Evolutionary conservation across 1,140 invertebrate genomes (phyloP), one percentile per base, ranked within the genome.

Genomic region (Hylaeus anthracinus): DNA sequence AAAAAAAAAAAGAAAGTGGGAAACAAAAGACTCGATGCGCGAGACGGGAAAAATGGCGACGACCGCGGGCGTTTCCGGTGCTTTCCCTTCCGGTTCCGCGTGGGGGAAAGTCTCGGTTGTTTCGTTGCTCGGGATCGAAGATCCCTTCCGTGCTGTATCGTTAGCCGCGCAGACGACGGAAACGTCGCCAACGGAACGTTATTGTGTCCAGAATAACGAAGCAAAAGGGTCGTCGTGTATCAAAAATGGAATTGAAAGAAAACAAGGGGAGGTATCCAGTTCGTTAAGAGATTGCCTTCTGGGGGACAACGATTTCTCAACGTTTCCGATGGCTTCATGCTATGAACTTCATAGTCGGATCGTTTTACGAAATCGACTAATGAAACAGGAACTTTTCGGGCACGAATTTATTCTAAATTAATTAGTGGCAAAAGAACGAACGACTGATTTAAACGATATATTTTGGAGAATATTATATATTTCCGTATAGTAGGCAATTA

Each of bases 61-160:
- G 45, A 72, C 60, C 45, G 39, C 61, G 12, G 72, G n/a, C 48
- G 45, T n/a, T 53, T 71, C 67, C 48, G 67, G n/a, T 41, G n/a
- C 71, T 26, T 69, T 48, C 9, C 5, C 15, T 41, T 51, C 58
- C 48, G 56, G 58, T 65, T 48, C 12, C 39, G 63, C 39, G 45
- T 48, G 45, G 45, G 51, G 43, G 43, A 45, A 5, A 3, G 10
- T 51, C 51, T 51, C 5, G 5, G 45, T 51, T 77, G 66, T 82
- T 82, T 77, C 70, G 58, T 58, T 55, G 79, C 66, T 82, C 82
- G 56, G 63, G 74, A 64, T 76, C 83, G 71, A 76, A 71, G 71
- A 61, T 81, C 79, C 77, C 70, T 71, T 84, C 82, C 66, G 67
- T n/a, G 83, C 76, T 84, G 66, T 55, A 12, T 70, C 45, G 39